Percentiles rank a stretch among this genome's conserved stretches.
These are phyloP conservation scores for Myotis pilosus DNA, from an alignment of 2,797 vertebrate genomes.

Conservation along the genomic window DNA sequence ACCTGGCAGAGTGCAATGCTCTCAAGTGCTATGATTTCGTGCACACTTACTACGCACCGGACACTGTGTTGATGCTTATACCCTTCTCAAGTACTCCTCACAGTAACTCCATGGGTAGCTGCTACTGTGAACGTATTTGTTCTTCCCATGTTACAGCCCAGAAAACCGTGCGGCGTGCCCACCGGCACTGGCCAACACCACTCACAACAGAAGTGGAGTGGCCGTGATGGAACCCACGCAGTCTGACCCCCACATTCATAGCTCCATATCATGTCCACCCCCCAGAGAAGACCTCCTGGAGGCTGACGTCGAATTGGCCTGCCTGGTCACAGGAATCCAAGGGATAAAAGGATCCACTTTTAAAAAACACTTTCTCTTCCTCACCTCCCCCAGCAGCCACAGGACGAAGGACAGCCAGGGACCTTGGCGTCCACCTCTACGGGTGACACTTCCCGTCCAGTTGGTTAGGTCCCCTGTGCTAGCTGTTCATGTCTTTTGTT, in stretches of 20 bases:
- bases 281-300: too few species aligned
- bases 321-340: too few species aligned
- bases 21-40: neutral
- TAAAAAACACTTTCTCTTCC: neutral
- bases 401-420: fast-evolving
- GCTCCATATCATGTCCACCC: neutral
- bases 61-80: fast-evolving
- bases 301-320: neutral
- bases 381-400: fast-evolving
- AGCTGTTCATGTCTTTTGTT: neutral
- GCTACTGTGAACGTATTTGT: fast-evolving
- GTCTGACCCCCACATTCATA: neutral
- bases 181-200: too few species aligned
- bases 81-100: neutral
- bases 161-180: neutral
- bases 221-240: neutral
- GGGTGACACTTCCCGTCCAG: neutral
- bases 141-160: neutral
- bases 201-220: neutral
- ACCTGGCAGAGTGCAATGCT: neutral
- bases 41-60: fast-evolving
- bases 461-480: too few species aligned
- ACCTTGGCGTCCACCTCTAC: neutral
- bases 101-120: neutral
- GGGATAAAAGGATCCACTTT: neutral